Evolutionary conservation across 1,140 invertebrate genomes (phyloP).

Genomic region (Drosophila pectinifera): DNA sequence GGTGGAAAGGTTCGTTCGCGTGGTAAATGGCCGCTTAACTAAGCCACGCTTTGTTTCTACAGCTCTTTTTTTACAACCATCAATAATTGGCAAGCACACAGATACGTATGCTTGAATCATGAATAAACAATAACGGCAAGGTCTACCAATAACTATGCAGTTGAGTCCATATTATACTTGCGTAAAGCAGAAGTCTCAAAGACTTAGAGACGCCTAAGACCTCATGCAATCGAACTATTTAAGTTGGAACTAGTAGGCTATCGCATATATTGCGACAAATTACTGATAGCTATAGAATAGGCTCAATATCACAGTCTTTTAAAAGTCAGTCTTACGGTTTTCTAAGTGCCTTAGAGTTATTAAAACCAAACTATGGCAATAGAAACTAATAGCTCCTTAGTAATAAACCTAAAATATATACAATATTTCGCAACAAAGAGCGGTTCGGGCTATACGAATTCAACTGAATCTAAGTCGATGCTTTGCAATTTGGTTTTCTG

Average conservation of each 20-base stretch:
- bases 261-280: too few relatives aligned
- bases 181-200: not conserved
- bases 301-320: too few relatives aligned
- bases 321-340: too few relatives aligned
- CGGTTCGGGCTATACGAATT: not conserved
- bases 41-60: slow-evolving; percentile 10
- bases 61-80: slow-evolving; percentile 32
- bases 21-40: slow-evolving; percentile 33
- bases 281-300: too few relatives aligned
- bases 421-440: too few relatives aligned
- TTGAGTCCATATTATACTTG: not conserved
- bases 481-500: not conserved
- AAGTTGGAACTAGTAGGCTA: not conserved
- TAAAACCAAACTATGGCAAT: too few relatives aligned
- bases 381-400: too few relatives aligned
- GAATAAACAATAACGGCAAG: slow-evolving; percentile 21
- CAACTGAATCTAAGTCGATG: not conserved
- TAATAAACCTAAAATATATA: too few relatives aligned
- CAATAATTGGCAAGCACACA: slow-evolving; percentile 17
- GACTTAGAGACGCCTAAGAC: not conserved
- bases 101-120: slow-evolving; percentile 46
- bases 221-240: not conserved
- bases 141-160: not conserved
- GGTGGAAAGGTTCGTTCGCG: slow-evolving; percentile 42
- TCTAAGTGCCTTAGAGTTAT: too few relatives aligned